A percentile compares a stretch with the other conserved stretches of the same genome.
These are phyloP conservation scores for Procambarus clarkii DNA, from an alignment of 1,140 invertebrate genomes.

Conservation along the genomic window DNA sequence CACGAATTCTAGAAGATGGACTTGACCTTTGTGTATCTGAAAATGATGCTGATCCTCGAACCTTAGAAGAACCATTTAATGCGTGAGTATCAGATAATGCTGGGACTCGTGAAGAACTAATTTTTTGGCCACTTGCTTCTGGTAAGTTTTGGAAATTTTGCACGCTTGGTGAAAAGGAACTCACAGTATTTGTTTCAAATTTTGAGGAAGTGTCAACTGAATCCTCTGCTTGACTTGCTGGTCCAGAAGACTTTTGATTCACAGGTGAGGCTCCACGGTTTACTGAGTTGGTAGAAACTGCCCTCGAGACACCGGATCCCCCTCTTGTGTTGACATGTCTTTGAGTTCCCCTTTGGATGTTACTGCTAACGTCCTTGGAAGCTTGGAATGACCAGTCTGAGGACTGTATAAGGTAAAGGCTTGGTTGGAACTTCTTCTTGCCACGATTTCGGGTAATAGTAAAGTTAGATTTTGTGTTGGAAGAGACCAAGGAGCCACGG, in stretches of 20 bases:
- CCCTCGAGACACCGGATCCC: background rate
- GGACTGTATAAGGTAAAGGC: constrained; percentile 8
- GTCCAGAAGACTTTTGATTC: background rate
- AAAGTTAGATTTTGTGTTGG: background rate
- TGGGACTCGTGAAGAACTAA: background rate
- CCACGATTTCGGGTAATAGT: constrained; percentile 24
- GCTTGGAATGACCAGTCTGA: background rate
- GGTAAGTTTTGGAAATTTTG: background rate
- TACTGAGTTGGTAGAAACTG: background rate
- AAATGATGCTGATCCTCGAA: background rate
- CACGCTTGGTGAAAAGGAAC: background rate
- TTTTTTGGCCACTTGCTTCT: background rate
- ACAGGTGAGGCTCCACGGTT: background rate
- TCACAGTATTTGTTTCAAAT: background rate
- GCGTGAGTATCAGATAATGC: background rate
- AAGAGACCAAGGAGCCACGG: background rate
- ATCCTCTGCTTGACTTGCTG: background rate
- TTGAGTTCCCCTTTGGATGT: background rate
- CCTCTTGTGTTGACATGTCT: background rate
- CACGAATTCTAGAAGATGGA: background rate
- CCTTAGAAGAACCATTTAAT: background rate
- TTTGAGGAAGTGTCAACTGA: background rate
- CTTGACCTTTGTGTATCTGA: background rate
- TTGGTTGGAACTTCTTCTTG: constrained; percentile 37
- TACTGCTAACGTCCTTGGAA: background rate